Conservation (phyloP, 2,797 vertebrate genomes). For the Microhierax caerulescens region DNA sequence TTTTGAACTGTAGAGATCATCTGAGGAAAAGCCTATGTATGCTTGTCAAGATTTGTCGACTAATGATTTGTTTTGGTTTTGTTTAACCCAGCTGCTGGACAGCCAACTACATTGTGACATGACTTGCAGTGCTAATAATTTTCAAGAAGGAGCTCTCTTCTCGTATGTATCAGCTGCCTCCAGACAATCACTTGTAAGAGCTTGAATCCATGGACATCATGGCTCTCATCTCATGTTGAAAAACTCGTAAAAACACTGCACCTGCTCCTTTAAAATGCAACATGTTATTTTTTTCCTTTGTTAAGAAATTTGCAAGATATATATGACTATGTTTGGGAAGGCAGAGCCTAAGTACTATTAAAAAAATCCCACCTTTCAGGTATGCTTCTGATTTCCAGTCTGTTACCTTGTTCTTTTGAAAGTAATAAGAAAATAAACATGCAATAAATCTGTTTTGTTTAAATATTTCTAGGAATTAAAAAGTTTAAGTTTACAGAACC, state of each 20-base stretch:
- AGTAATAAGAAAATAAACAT: constrained; percentile 68
- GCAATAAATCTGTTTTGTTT: constrained; percentile 67
- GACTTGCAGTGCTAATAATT: constrained; percentile 51
- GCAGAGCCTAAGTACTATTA: constrained; percentile 23
- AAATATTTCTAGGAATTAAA: constrained; percentile 72
- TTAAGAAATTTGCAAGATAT: constrained; percentile 54
- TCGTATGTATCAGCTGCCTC: constrained; percentile 38
- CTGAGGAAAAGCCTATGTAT: not conserved
- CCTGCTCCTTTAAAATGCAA: constrained; percentile 64
- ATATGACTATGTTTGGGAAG: constrained; percentile 40
- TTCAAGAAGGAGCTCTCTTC: constrained; percentile 40
- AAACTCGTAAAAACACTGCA: constrained; percentile 49
- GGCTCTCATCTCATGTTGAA: constrained; percentile 63
- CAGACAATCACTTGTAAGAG: constrained; percentile 69
- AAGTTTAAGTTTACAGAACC: constrained; percentile 74
- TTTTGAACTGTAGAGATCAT: not conserved
- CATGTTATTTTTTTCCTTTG: constrained; percentile 47
- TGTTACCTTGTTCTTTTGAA: constrained; percentile 61
- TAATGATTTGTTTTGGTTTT: not conserved
- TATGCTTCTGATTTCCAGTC: constrained; percentile 55
- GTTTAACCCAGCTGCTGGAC: constrained; percentile 87
- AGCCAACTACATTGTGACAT: constrained; percentile 94
- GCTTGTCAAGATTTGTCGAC: not conserved
- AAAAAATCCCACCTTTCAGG: constrained; percentile 4
- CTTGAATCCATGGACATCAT: constrained; percentile 53